Evolutionary conservation across 2,797 vertebrate species (phyloP), one percentile per base, ranked within the genome.

Genomic region (Microcaecilia unicolor): DNA sequence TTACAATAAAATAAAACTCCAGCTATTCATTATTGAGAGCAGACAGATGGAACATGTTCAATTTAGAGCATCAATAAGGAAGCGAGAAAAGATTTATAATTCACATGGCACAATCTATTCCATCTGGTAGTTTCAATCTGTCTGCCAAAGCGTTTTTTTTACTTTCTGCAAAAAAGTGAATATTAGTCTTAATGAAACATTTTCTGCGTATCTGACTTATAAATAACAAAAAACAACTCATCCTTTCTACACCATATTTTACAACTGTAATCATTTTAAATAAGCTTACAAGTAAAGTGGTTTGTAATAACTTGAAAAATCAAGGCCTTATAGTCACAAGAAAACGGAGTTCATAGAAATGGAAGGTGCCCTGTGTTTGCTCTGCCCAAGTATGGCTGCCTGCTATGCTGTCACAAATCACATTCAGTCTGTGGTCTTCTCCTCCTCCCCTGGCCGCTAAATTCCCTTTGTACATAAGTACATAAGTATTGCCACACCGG

Each of bases 1-100:
- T 78, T 77, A 66, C 55, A 64, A 73, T 74, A 58, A 56, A 37
- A 55, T n/a, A n/a, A 55, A 72, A 78, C 59, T 49, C 57, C 74
- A 60, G 35, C 58, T 67, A 51, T 75, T 78, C 76, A 75, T 80
- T 81, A 81, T 51, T 69, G 67, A 72, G 58, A 75, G 70, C 68
- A 72, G 78, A 76, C 75, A 80, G 67, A 83, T 77, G 72, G 76
- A 81, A 79, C 72, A 59, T 67, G 70, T 75, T 78, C 68, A 66
- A 73, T 70, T 70, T 73, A 71, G 82, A 75, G 72, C 69, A 81
- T 78, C 78, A 81, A 74, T 71, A 72, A 78, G 64, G 64, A 61
- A 63, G 31, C 46, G 51, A 45, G 44, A 34, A 44, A 61, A 31
- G 67, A 65, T 63, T 60, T 69, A 64, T 60, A 77, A 69, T 73